These are phyloP conservation scores for Thereuonema tuberculata DNA, from an alignment of 1,140 invertebrate species.

Conservation along the genomic window DNA sequence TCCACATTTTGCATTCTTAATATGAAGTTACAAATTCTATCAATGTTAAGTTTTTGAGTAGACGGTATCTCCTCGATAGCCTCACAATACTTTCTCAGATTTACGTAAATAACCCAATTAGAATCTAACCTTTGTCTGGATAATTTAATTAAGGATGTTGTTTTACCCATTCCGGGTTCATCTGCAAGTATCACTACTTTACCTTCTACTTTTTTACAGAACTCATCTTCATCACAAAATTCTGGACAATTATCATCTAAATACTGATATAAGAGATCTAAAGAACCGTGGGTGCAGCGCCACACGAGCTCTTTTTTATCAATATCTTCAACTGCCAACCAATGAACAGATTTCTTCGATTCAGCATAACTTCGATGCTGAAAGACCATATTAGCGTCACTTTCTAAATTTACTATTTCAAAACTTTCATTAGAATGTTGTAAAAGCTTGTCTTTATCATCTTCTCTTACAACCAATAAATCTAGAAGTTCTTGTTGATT, in stretches of 20 bases:
- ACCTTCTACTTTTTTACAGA: background rate
- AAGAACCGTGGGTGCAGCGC: background rate
- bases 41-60: background rate
- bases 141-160: background rate
- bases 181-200: background rate
- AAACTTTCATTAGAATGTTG: background rate
- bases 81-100: background rate
- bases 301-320: background rate
- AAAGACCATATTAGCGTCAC: background rate
- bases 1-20: background rate
- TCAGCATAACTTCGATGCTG: background rate
- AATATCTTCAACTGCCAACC: background rate
- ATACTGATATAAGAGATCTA: background rate
- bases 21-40: background rate
- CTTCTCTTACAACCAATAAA: background rate
- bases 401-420: background rate
- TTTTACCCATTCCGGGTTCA: slow-evolving; percentile 2
- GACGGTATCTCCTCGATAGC: background rate
- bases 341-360: background rate
- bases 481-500: no score
- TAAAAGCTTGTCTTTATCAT: background rate
- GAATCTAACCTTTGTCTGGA: background rate
- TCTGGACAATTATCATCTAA: background rate
- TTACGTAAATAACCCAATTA: background rate
- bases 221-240: background rate